Evolutionary conservation across 2,888 invertebrate genomes (phyloP).

Genomic region (Trissolcus japonicus): DNA sequence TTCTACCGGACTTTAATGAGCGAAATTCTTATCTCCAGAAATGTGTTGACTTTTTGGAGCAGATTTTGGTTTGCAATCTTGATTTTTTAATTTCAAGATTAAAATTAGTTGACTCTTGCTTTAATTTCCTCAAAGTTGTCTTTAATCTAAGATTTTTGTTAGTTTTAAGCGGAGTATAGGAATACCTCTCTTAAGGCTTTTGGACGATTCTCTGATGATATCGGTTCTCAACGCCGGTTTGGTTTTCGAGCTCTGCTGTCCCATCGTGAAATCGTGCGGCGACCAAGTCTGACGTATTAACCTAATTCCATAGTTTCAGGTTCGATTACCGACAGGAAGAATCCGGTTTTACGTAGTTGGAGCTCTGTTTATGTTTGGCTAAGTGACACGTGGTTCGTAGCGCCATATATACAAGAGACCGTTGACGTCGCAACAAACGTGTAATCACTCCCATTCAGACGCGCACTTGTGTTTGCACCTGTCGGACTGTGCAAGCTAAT

Average conservation of each 20-base stretch:
- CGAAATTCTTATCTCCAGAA: neutral
- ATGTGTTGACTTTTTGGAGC: neutral
- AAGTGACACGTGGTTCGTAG: constrained; percentile 50
- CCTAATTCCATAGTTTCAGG: constrained; percentile 46
- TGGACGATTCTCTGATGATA: constrained; percentile 71
- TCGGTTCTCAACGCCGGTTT: constrained; percentile 69
- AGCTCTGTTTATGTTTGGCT: constrained; percentile 37
- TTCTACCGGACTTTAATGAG: too few relatives aligned
- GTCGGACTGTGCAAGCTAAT: constrained; percentile 6
- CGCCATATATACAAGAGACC: constrained; percentile 56
- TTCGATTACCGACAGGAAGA: constrained; percentile 34
- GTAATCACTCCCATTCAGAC: constrained; percentile 43
- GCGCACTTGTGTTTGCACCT: constrained; percentile 19
- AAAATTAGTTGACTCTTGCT: neutral
- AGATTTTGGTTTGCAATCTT: too few relatives aligned
- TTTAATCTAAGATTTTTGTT: constrained; percentile 3
- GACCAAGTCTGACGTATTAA: constrained; percentile 33
- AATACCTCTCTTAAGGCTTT: constrained; percentile 73
- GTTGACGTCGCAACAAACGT: constrained; percentile 28
- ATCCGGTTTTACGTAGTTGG: constrained; percentile 30
- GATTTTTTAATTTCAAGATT: too few relatives aligned
- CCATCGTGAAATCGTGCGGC: constrained; percentile 63
- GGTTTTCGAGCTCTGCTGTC: constrained; percentile 73
- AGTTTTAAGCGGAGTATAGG: neutral
- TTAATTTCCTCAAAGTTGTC: neutral